Evolutionary conservation across 2,888 invertebrate species (phyloP), one percentile per base, ranked within the genome.

Genomic region (Tethea ocularis): DNA sequence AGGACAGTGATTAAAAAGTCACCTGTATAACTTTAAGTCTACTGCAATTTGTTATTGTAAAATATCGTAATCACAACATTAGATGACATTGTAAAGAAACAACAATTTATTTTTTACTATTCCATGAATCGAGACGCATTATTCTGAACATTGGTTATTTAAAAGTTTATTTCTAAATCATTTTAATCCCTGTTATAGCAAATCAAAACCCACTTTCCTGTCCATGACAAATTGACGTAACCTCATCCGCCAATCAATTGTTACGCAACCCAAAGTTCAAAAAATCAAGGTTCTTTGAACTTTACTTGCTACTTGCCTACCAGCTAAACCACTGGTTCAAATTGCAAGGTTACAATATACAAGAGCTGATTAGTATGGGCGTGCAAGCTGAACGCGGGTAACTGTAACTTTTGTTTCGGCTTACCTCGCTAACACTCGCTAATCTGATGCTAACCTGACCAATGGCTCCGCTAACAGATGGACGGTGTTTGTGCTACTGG

Each of bases 341-440:
- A 20, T 46, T 46, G 46, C 46, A 20, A 20, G 20, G 38, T 38
- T n/a, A 33, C 33, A 33, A 13, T 38, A 20, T 20, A 20, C 41
- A 17, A 17, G 46, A 46, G 20, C 15, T 46, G 46, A 46, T 46
- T 46, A 46, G 46, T 46, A 20, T 20, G 46, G 17, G 10, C 20
- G 46, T 20, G 46, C 46, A 46, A 10, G 20, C 20, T 46, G 17
- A 20, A 38, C 38, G 46, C 10, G 17, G 13, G 17, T 46, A 46
- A 46, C 46, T 46, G 46, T 46, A 46, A n/a, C 46, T n/a, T 46
- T 46, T 46, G 46, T 46, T 46, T 46, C 46, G 46, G 46, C 46
- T 46, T 20, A 46, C 20, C 17, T 20, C 46, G 15, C 46, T 46
- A 46, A 46, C 17, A 20, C 46, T 17, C 46, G 20, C 20, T 46